Base-by-base conservation (phyloP, 2,797 vertebrate genomes). In the Ciconia nigra region DNA sequence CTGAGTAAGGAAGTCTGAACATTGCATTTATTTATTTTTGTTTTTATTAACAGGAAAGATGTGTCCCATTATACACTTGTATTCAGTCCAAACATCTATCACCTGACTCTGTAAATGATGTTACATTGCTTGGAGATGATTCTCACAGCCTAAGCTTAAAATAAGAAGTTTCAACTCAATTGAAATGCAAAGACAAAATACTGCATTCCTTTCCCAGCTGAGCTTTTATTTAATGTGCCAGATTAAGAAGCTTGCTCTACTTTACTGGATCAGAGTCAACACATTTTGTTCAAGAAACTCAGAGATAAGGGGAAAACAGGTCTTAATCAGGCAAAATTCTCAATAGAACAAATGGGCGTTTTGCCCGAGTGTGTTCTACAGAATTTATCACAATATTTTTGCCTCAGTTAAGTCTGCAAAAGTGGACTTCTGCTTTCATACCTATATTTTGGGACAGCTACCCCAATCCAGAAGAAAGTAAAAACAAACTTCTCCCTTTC, bases 151-250 rank as follows among this genome's bases (percentile, higher is more conserved):
- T 73, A 80, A 93, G 49, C 71, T 96, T 97, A 96, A 97, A 97
- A 96, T 84, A 94, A 87, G 55, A 89, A 86, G 33, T 85, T 94
- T 92, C 16, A 10, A 86, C 44, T 97, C 94, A 89, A 72, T 72
- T 95, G 81, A 97, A 97, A 97, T 90, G 59, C 90, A 90, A 96
- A 95, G 83, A 47, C 33, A 83, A 96, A 93, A 93, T 95, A 67
- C 88, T 88, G 70, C 37, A 72, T 87, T 97, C 72, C 42, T 94
- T 96, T 81, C 79, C 54, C 69, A 94, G 89, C 39, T 90, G 57
- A 92, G 90, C 85, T 93, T 96, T 87, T 89, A 96, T 87, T 95
- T 95, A 87, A 93, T 49, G 88, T 86, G 84, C 88, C 76, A 95
- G 83, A 92, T 95, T 95, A 97, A 96, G 91, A 87, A 96, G 69